Conservation (phyloP, 64 coral and sea anemone species). For the Cladopsammia gracilis region DNA sequence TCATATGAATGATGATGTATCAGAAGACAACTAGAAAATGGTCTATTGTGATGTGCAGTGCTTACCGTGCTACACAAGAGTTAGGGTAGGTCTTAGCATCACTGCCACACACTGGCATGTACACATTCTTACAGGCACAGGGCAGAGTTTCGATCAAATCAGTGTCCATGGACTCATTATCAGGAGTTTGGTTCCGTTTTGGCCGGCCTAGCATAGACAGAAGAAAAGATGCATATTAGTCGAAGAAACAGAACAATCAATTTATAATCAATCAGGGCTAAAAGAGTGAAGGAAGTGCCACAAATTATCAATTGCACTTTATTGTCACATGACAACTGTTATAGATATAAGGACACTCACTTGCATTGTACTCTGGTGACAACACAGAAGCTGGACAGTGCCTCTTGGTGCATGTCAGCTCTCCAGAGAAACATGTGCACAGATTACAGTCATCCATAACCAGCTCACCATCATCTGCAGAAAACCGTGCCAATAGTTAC, state of each 20-base stretch:
- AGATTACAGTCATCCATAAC: slow-evolving; percentile 65
- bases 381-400: slow-evolving; percentile 9
- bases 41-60: too few relatives aligned
- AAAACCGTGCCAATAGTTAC: background rate
- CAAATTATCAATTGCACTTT: too few relatives aligned
- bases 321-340: too few relatives aligned
- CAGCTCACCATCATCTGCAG: slow-evolving; percentile 59
- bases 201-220: slow-evolving; percentile 36
- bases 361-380: slow-evolving; percentile 49
- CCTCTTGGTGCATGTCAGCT: slow-evolving; percentile 64
- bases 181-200: slow-evolving; percentile 63
- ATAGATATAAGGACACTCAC: background rate
- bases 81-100: slow-evolving; percentile 66
- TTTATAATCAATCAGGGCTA: too few relatives aligned
- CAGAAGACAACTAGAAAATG: too few relatives aligned
- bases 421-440: slow-evolving; percentile 70
- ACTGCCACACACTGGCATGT: slow-evolving; percentile 45
- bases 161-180: background rate
- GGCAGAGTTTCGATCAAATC: slow-evolving; percentile 36
- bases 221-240: background rate
- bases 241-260: too few relatives aligned
- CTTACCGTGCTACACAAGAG: slow-evolving; percentile 67
- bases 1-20: too few relatives aligned
- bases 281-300: too few relatives aligned
- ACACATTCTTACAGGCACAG: slow-evolving; percentile 40